phyloP scores from a whole-genome alignment of 1,140 invertebrate species.

The Periplaneta americana region DNA sequence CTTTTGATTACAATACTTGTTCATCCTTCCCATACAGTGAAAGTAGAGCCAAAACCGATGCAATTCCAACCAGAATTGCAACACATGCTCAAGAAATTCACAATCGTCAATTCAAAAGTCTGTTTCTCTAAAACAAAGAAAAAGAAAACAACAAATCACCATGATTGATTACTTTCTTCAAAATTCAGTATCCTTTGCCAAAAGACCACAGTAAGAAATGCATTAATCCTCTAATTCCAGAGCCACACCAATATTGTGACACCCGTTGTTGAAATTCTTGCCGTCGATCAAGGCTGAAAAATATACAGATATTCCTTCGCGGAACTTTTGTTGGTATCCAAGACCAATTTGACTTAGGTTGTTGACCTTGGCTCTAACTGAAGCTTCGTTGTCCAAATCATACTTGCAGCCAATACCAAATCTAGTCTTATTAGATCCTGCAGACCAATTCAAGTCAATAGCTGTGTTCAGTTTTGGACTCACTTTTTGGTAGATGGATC shows the following conservation, averaged over 20 bases:
- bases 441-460: slow-evolving; percentile 84
- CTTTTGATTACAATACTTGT: not conserved
- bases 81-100: not conserved
- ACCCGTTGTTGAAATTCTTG: slow-evolving; percentile 95
- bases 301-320: slow-evolving; percentile 84
- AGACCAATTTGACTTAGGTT: slow-evolving; percentile 91
- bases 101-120: not conserved
- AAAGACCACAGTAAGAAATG: too few species aligned
- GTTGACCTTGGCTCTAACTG: slow-evolving; percentile 89
- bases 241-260: slow-evolving; percentile 91
- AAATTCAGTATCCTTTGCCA: not conserved
- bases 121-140: not conserved
- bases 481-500: slow-evolving; percentile 90
- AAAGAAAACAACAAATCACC: not conserved
- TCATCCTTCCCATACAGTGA: not conserved
- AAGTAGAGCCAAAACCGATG: not conserved
- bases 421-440: slow-evolving; percentile 80
- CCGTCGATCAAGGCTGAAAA: slow-evolving; percentile 90
- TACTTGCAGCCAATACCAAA: slow-evolving; percentile 91
- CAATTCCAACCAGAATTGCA: not conserved
- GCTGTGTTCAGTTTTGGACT: slow-evolving; percentile 81
- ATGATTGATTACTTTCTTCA: slow-evolving; percentile 2
- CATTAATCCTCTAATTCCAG: slow-evolving; percentile 84
- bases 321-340: slow-evolving; percentile 88
- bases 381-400: slow-evolving; percentile 75